A percentile compares a stretch with the other conserved stretches of the same genome.
Evolutionary conservation across 2,113 vertebrate species (phyloP).

Genomic region (Nettapus auritus): DNA sequence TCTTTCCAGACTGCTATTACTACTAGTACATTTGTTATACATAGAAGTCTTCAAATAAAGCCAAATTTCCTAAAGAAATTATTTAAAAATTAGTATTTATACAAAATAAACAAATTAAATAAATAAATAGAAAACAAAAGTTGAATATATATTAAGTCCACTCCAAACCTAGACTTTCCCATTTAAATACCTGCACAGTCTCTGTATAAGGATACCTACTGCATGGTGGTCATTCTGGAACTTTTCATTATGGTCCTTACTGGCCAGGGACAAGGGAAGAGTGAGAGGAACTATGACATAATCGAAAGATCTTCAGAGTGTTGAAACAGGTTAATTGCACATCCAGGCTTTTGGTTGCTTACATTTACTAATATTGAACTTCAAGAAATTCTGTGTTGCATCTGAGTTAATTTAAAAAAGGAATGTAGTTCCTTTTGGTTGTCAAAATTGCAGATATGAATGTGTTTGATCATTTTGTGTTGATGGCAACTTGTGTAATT

Average conservation of each 20-base stretch:
- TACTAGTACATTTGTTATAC: not conserved
- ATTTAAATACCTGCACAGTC: not conserved
- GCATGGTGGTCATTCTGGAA: not conserved
- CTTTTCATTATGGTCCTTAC: not conserved
- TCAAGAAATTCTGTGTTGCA: not conserved
- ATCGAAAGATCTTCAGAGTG: not conserved
- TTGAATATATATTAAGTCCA: not conserved
- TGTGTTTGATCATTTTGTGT: not conserved
- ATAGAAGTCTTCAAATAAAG: conserved; percentile 11
- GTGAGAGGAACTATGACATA: rapidly evolving
- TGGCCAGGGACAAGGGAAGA: not conserved
- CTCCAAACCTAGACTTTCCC: not conserved
- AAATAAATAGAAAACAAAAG: not conserved
- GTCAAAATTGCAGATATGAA: not conserved
- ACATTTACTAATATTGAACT: not conserved
- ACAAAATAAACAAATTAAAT: not conserved
- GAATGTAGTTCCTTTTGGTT: not conserved
- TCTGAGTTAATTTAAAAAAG: not conserved
- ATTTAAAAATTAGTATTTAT: not conserved
- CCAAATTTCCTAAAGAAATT: not conserved
- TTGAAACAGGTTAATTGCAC: not conserved
- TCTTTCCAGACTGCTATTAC: not conserved
- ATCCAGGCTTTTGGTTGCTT: not conserved
- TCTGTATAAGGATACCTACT: not conserved
- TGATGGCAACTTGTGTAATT: not conserved